Conservation (phyloP, 2,888 invertebrate genomes). For the Perdita meconis region DNA sequence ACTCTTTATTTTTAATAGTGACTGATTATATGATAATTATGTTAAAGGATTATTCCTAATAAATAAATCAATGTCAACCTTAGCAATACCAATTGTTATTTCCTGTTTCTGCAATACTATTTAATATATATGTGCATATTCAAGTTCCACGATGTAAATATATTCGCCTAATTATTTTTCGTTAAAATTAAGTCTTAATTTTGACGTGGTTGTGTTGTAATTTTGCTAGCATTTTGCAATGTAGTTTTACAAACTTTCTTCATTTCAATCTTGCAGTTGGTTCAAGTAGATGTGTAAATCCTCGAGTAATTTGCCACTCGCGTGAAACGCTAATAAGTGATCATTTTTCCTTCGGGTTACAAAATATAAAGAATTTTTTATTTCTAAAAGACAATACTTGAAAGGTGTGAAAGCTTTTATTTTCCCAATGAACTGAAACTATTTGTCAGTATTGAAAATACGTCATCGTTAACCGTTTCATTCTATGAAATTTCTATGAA, state of each 20-base stretch:
- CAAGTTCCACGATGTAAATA: constrained; percentile 40
- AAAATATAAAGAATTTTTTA: no score
- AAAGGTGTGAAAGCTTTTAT: no score
- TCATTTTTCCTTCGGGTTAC: no score
- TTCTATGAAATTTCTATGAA: constrained; percentile 37
- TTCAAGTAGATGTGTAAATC: constrained; percentile 46
- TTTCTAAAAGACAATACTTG: no score
- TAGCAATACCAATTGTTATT: constrained; percentile 48
- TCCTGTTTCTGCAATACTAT: constrained; percentile 63
- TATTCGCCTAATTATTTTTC: constrained; percentile 55
- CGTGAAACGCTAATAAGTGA: not conserved
- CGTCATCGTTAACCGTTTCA: constrained; percentile 43
- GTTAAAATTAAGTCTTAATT: constrained; percentile 58
- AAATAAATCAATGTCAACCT: constrained; percentile 29
- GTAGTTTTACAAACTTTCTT: constrained; percentile 47
- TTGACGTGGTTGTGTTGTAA: constrained; percentile 39
- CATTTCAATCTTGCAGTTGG: constrained; percentile 18
- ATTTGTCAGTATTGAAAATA: no score
- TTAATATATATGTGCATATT: constrained; percentile 60
- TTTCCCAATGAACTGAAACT: no score
- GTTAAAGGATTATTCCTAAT: no score
- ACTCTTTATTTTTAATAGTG: no score
- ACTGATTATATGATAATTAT: no score
- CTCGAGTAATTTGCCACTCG: constrained; percentile 31
- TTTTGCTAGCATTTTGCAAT: constrained; percentile 32